Evolutionary conservation across 2,888 invertebrate species (phyloP).

Genomic region (Apoda limacodes): DNA sequence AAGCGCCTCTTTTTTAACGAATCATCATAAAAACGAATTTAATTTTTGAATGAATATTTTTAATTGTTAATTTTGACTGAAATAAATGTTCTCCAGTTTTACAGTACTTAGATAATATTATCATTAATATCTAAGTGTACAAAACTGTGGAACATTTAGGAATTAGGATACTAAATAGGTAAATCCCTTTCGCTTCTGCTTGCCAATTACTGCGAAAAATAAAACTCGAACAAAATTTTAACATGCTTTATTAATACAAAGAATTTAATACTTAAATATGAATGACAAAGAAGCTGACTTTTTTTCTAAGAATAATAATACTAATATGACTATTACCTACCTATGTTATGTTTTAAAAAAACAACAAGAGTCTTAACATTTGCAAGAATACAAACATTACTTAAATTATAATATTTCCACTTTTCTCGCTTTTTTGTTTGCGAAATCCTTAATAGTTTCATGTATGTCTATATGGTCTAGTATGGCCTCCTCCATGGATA

Average conservation of each 20-base stretch:
- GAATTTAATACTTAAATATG: too few relatives aligned
- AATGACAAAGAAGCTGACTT: too few relatives aligned
- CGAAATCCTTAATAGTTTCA: too few relatives aligned
- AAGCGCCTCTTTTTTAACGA: too few relatives aligned
- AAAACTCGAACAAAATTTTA: slow-evolving; percentile 10
- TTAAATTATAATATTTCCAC: slow-evolving; percentile 9
- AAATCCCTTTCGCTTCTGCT: slow-evolving; percentile 13
- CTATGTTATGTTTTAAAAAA: slow-evolving; percentile 2
- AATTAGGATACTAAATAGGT: slow-evolving; percentile 19
- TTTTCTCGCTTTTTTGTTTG: slow-evolving; percentile 8
- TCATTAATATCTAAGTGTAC: too few relatives aligned
- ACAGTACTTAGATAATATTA: too few relatives aligned
- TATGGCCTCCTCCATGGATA: slow-evolving; percentile 7
- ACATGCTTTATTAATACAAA: slow-evolving; percentile 2
- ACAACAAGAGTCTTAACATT: slow-evolving; percentile 2
- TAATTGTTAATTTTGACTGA: too few relatives aligned
- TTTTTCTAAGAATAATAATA: too few relatives aligned
- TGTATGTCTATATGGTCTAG: slow-evolving; percentile 2
- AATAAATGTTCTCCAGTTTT: too few relatives aligned
- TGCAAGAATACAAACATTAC: slow-evolving; percentile 6
- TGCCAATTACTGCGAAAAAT: slow-evolving; percentile 16
- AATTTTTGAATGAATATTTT: too few relatives aligned
- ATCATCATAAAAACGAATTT: too few relatives aligned
- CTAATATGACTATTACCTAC: slow-evolving; percentile 2
- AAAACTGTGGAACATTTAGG: too few relatives aligned